Evolutionary conservation across 1,140 invertebrate species (phyloP), one percentile per base, ranked within the genome.

Genomic region (Vanessa atalanta): DNA sequence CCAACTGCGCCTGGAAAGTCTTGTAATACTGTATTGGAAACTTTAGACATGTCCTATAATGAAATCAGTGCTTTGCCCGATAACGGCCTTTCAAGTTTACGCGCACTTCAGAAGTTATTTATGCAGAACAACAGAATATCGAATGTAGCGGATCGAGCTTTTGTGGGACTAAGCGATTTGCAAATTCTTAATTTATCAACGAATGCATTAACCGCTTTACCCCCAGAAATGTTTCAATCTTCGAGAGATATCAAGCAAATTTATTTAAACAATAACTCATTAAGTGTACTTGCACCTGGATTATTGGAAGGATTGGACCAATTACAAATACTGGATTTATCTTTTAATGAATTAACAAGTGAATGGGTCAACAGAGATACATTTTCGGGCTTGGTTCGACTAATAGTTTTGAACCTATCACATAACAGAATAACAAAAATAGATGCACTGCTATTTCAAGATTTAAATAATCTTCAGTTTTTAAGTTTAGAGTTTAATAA

Each of bases 281-380:
- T 98, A 37, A 95, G 95, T 78, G 95, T 96, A 0, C 91, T 98
- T 8, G 96, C 96, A 4, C 96, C 96, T 1, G 96, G 96, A 14
- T 83, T 97, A 11, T 93, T 98, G 55, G 96, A 96, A 86, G 95
- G 95, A 63, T 93, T 98, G 55, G 95, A 96, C 76, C 95, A 97
- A 82, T 88, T 99, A 43, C 95, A 96, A 85, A 94, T 95, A 57
- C 91, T 98, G 37, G 97, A 98, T 89, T 91, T 98, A 60, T 96
- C 96, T 15, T 91, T 93, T 55, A 98, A 98, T 88, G 94, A 96
- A 80, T 92, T 98, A 47, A 96, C 95, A 14, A 96, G 94, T 85
- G 95, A 94, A 68, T 98, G 95, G 96, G 95, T 96, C 8, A 96
- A 97, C 73, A 93, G 95, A 68, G 96, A 97, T 77, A 97, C 96